Conservation (phyloP, 2,888 invertebrate species). For the Sinodicranocentrus sp. region DNA sequence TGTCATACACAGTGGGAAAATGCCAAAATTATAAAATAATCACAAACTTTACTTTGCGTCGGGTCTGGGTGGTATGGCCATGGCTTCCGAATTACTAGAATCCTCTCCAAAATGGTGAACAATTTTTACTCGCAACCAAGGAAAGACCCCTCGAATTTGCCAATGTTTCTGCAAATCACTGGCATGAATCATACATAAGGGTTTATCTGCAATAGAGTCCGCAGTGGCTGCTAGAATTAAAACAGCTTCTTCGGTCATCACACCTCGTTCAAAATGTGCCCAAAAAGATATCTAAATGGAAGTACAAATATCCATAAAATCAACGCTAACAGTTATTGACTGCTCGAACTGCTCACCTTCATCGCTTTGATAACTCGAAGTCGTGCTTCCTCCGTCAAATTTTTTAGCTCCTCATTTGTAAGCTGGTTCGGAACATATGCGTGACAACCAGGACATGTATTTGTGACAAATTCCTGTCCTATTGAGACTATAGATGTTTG, state of each 20-base stretch:
- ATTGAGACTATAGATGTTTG: conserved; percentile 58
- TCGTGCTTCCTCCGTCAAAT: conserved; percentile 82
- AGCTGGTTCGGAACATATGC: conserved; percentile 81
- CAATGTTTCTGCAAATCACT: conserved; percentile 72
- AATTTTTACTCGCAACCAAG: conserved; percentile 55
- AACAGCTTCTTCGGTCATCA: conserved; percentile 83
- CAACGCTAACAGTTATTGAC: neutral
- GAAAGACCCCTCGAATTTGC: conserved; percentile 64
- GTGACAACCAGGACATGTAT: conserved; percentile 67
- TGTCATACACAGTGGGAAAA: neutral
- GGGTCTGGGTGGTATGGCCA: conserved; percentile 20
- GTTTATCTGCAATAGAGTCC: conserved; percentile 80
- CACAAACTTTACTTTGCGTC: neutral
- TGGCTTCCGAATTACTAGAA: neutral
- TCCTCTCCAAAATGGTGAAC: conserved; percentile 49
- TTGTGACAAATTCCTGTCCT: conserved; percentile 44
- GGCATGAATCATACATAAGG: conserved; percentile 77
- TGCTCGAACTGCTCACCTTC: conserved; percentile 78
- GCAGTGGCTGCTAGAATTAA: conserved; percentile 81
- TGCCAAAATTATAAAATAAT: too few species aligned
- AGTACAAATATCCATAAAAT: neutral
- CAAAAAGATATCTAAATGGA: conserved; percentile 80
- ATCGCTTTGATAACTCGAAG: conserved; percentile 82
- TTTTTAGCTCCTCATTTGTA: conserved; percentile 82
- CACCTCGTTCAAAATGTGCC: conserved; percentile 83